Conservation (phyloP, 2,113 vertebrate species). For the Haplotaxodon microlepis region DNA sequence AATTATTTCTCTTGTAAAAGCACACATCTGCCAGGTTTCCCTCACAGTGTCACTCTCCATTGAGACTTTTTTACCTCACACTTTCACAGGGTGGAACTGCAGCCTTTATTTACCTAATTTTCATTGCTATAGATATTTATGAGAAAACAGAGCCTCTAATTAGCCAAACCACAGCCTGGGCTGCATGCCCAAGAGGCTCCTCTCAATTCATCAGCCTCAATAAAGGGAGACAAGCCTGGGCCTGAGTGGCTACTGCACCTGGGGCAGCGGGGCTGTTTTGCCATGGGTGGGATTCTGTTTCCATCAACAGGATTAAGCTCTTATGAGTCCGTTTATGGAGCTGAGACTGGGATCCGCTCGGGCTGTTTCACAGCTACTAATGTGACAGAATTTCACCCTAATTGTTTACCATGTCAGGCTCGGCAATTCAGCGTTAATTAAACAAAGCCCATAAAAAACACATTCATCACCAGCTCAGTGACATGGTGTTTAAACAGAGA, state of each 20-base stretch:
- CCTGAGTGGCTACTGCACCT: conserved; percentile 64
- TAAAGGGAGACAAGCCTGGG: conserved; percentile 51
- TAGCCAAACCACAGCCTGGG: conserved; percentile 57
- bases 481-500: conserved; percentile 35
- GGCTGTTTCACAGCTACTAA: conserved; percentile 61
- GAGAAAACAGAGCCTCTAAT: conserved; percentile 66
- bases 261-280: conserved; percentile 54
- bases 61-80: conserved; percentile 11
- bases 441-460: conserved; percentile 54
- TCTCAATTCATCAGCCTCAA: conserved; percentile 53
- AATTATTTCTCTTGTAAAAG: neutral
- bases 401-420: conserved; percentile 55
- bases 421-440: conserved; percentile 48
- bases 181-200: conserved; percentile 55
- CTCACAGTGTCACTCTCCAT: neutral
- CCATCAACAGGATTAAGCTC: conserved; percentile 72
- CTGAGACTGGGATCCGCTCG: conserved; percentile 67
- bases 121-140: conserved; percentile 61
- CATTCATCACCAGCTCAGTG: conserved; percentile 27
- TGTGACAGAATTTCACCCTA: conserved; percentile 58
- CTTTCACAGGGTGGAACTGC: conserved; percentile 44
- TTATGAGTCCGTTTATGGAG: conserved; percentile 56
- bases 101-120: conserved; percentile 54
- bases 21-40: neutral
- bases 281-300: conserved; percentile 72